Percentiles rank a stretch among this genome's conserved stretches.
Conservation (phyloP, 2,888 invertebrate species). For the Oeneis ivallda region DNA sequence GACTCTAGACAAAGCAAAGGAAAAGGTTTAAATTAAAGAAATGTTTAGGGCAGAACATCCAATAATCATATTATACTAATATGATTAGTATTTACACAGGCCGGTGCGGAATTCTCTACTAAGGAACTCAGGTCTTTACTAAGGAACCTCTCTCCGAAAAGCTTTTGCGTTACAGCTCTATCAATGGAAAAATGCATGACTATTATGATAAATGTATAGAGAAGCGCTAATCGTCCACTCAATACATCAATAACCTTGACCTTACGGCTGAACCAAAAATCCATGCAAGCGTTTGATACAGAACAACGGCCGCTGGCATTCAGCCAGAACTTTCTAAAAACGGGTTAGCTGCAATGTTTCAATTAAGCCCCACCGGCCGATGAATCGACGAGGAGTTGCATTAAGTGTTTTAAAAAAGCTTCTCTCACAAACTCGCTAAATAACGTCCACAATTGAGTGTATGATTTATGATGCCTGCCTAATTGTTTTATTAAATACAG, state of each 20-base stretch:
- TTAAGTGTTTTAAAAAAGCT: conserved; percentile 46
- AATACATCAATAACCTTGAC: conserved; percentile 59
- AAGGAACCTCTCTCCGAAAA: no score
- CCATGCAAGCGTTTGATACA: conserved; percentile 55
- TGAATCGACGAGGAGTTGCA: conserved; percentile 45
- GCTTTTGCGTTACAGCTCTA: background rate
- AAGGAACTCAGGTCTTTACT: no score
- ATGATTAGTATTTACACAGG: no score
- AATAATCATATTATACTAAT: no score
- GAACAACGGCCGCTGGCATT: conserved; percentile 63
- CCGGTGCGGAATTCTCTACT: no score
- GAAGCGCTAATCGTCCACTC: conserved; percentile 39
- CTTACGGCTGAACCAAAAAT: conserved; percentile 60
- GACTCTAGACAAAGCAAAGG: background rate
- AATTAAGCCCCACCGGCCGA: conserved; percentile 55
- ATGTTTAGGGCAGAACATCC: no score
- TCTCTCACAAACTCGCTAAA: conserved; percentile 41
- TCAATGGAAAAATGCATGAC: background rate
- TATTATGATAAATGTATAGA: background rate
- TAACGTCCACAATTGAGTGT: conserved; percentile 38
- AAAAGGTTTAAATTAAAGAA: background rate
- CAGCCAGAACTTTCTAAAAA: conserved; percentile 73
- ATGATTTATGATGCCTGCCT: conserved; percentile 39
- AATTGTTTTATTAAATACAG: conserved; percentile 35
- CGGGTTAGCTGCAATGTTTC: conserved; percentile 65